These are phyloP conservation scores for Siniperca obscura DNA, from an alignment of 2,797 vertebrate genomes.

Conservation along the genomic window DNA sequence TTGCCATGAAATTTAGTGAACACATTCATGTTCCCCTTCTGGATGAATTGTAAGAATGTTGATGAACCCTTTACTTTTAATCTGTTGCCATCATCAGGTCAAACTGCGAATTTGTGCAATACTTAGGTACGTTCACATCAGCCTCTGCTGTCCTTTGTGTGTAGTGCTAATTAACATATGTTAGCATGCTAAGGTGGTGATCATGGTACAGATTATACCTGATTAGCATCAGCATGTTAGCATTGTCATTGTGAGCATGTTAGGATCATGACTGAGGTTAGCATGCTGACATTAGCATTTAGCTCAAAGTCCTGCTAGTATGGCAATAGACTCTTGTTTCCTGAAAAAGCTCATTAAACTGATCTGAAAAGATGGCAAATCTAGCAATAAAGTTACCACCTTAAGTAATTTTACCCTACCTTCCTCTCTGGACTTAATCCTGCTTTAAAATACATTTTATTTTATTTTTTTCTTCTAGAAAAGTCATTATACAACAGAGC, in stretches of 20 bases:
- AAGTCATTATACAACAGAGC: accelerated
- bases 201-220: too few relatives aligned
- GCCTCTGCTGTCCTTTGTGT: too few relatives aligned
- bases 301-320: background rate
- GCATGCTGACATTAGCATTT: background rate
- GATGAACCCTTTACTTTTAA: too few relatives aligned
- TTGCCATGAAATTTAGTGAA: background rate
- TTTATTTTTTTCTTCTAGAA: constrained; percentile 38
- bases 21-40: background rate
- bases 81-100: background rate
- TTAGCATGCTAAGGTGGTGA: background rate
- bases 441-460: background rate
- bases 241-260: background rate
- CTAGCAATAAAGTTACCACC: background rate
- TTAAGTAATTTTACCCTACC: too few relatives aligned
- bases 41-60: background rate
- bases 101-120: too few relatives aligned
- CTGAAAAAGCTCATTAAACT: background rate
- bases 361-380: background rate
- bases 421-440: background rate
- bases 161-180: too few relatives aligned
- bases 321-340: background rate
- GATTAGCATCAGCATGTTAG: background rate
- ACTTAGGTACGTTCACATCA: too few relatives aligned
- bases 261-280: background rate